These are phyloP conservation scores for Chiloscyllium plagiosum DNA, from an alignment of 2,113 vertebrate species.

Conservation along the genomic window DNA sequence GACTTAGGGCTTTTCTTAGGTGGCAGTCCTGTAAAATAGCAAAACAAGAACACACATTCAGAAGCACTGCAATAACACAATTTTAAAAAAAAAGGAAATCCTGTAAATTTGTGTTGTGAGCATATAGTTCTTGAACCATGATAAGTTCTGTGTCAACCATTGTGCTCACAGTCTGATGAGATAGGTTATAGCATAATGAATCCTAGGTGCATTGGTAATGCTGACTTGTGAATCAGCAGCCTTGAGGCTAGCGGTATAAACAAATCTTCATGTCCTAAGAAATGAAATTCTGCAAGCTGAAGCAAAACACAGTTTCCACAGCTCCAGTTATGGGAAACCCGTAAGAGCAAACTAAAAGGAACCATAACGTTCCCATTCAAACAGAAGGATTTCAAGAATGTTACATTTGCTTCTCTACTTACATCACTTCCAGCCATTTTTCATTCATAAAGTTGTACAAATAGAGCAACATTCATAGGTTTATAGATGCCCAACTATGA, in stretches of 20 bases:
- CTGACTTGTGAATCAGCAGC: slow-evolving; percentile 26
- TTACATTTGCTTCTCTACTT: neutral
- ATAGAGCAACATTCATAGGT: neutral
- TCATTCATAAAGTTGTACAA: neutral
- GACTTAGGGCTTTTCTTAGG: slow-evolving; percentile 98
- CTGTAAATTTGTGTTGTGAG: neutral
- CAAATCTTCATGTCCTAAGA: neutral
- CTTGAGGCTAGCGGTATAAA: neutral
- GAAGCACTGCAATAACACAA: slow-evolving; percentile 7
- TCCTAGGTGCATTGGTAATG: neutral
- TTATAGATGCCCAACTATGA: neutral
- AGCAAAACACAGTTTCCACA: neutral
- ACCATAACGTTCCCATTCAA: neutral
- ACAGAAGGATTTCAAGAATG: neutral
- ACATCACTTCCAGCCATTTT: neutral
- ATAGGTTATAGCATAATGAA: neutral
- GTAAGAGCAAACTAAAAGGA: neutral
- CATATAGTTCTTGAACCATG: neutral
- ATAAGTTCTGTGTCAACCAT: neutral
- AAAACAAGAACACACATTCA: slow-evolving; percentile 60
- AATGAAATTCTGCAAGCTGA: neutral
- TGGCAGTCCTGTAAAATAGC: slow-evolving; percentile 82
- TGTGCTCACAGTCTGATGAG: neutral
- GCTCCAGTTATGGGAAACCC: no score
- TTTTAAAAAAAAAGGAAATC: slow-evolving; percentile 14